A percentile compares a stretch with the other conserved stretches of the same genome.
phyloP scores from a whole-genome alignment of 2,888 invertebrate genomes.

The Luperina nickerlii region DNA sequence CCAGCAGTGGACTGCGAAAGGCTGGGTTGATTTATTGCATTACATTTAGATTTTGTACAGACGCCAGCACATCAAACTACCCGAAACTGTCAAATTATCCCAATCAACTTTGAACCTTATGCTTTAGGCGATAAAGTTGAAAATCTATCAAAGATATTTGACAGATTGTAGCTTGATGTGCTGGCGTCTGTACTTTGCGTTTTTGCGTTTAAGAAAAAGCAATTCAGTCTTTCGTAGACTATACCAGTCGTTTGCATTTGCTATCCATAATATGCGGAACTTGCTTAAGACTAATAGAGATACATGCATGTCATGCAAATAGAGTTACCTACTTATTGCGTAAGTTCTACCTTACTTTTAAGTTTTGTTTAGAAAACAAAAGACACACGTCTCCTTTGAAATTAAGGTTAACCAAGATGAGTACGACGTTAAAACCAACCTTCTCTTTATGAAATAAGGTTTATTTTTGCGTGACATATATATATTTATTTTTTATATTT shows the following conservation, averaged over 20 bases:
- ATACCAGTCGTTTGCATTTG: not conserved
- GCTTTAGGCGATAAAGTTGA: too few relatives aligned
- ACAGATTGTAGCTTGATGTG: too few relatives aligned
- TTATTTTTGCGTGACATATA: slow-evolving; percentile 2
- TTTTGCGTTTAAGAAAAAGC: not conserved
- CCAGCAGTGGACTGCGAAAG: not conserved
- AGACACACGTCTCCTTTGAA: slow-evolving; percentile 61
- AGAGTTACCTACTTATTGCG: slow-evolving; percentile 37
- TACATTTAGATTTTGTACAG: not conserved
- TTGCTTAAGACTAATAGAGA: not conserved
- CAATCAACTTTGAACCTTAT: too few relatives aligned
- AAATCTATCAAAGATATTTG: too few relatives aligned
- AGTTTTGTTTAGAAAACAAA: slow-evolving; percentile 69
- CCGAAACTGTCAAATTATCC: too few relatives aligned
- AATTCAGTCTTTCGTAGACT: not conserved
- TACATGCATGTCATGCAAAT: slow-evolving; percentile 24
- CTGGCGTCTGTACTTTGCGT: too few relatives aligned
- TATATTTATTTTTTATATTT: not conserved
- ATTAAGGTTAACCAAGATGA: slow-evolving; percentile 58
- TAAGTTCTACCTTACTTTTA: slow-evolving; percentile 32
- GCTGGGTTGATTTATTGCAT: not conserved
- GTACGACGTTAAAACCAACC: slow-evolving; percentile 28
- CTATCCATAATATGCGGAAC: slow-evolving; percentile 18
- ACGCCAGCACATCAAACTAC: too few relatives aligned
- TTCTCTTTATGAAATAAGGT: slow-evolving; percentile 29